Base-by-base conservation (phyloP, 2,113 vertebrate genomes). In the Uropsilus gracilis region DNA sequence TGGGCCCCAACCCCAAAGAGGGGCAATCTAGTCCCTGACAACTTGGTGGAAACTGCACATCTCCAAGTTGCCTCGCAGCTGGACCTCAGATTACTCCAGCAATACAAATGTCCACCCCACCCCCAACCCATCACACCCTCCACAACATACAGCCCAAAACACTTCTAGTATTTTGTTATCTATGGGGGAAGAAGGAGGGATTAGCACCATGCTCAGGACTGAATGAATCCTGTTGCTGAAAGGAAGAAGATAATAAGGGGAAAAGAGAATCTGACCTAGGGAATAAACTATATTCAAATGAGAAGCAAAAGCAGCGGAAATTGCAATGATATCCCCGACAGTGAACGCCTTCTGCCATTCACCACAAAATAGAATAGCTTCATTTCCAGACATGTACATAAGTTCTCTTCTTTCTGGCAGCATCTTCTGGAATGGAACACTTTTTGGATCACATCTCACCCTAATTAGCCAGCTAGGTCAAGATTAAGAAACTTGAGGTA, bases 391-490 rank as follows among this genome's bases (percentile, higher is more conserved):
- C 59, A 46, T n/a, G 5, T 6, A 24, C 12, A 24, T 12, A 26
- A 17, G 37, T 69, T 89, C 50, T 30, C 61, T 75, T 68, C 46
- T 59, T 64, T 55, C n/a, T 53, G 53, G 69, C 83, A 97, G 64
- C 63, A 37, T 84, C 53, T 84, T 24, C 5, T 34, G n/a, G 55
- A 93, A 42, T 9, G 20, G 18, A 94, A 84, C 30, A 17, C n/a
- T 88, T 50, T 75, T 30, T 95, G 48, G 80, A 88, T 73, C 90
- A 46, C 26, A 44, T 91, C 34, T 42, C 71, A 53, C 77, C 42
- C 90, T 92, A 93, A 97, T 88, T 85, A 94, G 14, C 44, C 61
- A 88, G 44, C 59, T 90, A 88, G 66, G 76, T 71, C 88, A 94
- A 88, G 32, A 66, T 18, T 81, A 72, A 46, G 83, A 90, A 90